These are phyloP conservation scores for Diorhabda carinulata DNA, from an alignment of 1,140 invertebrate genomes.

Conservation along the genomic window DNA sequence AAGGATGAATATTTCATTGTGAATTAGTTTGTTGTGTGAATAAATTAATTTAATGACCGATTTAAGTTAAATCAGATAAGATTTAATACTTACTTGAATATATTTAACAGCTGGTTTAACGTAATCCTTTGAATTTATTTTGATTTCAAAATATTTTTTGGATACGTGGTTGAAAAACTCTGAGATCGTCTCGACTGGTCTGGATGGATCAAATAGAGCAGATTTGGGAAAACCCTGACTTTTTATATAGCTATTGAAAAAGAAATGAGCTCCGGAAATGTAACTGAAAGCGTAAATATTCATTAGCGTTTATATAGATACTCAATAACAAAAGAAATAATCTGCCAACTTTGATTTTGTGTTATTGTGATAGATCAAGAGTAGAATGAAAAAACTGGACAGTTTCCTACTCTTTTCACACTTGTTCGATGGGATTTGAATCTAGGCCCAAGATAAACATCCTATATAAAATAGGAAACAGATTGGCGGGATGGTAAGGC, in stretches of 20 bases:
- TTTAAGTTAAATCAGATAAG: neutral
- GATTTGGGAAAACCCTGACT: conserved; percentile 69
- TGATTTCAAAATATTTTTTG: conserved; percentile 66
- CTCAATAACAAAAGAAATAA: neutral
- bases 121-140: conserved; percentile 67
- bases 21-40: too few relatives aligned
- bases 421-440: too few relatives aligned
- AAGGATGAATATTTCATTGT: too few relatives aligned
- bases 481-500: too few relatives aligned
- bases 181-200: conserved; percentile 63
- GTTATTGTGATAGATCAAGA: too few relatives aligned
- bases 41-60: too few relatives aligned
- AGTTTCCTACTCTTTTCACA: too few relatives aligned
- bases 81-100: conserved; percentile 51
- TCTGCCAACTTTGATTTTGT: too few relatives aligned
- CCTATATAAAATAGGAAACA: too few relatives aligned
- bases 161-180: conserved; percentile 63
- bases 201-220: conserved; percentile 64
- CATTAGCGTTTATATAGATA: neutral
- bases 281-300: conserved; percentile 54
- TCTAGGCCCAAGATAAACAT: too few relatives aligned
- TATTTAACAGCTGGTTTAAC: conserved; percentile 71
- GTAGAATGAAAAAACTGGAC: too few relatives aligned
- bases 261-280: conserved; percentile 61
- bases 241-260: conserved; percentile 72